A percentile compares a stretch with the other conserved stretches of the same genome.
phyloP scores from a whole-genome alignment of 2,113 vertebrate species.

The Mustela lutreola region DNA sequence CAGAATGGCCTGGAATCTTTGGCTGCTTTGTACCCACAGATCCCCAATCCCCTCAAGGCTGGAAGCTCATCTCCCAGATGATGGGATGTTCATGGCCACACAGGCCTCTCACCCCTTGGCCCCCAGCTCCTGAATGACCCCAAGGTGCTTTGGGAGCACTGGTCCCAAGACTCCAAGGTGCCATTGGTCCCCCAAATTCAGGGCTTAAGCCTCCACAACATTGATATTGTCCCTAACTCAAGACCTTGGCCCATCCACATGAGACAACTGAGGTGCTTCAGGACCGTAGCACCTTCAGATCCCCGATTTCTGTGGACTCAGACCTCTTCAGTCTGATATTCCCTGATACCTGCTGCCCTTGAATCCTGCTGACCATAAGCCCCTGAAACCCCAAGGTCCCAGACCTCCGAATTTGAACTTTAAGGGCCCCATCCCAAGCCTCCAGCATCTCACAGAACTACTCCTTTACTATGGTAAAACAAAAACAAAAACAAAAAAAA shows the following conservation, averaged over 20 bases:
- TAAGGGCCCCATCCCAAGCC: neutral
- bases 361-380: neutral
- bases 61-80: neutral
- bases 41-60: neutral
- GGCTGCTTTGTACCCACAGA: neutral
- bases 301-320: neutral
- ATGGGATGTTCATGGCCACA: neutral
- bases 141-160: constrained; percentile 60
- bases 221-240: constrained; percentile 11
- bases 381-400: neutral
- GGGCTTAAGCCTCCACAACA: neutral
- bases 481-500: neutral
- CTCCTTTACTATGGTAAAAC: neutral
- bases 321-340: neutral
- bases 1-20: constrained; percentile 30
- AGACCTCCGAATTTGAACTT: constrained; percentile 23
- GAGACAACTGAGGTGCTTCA: neutral
- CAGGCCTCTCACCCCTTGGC: neutral
- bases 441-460: neutral
- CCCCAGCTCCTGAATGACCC: constrained; percentile 8
- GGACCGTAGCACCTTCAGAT: neutral
- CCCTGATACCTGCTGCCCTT: neutral
- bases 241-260: constrained; percentile 8
- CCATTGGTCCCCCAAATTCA: constrained; percentile 16
- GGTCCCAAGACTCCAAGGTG: constrained; percentile 54